A percentile compares a stretch with the other conserved stretches of the same genome.
phyloP scores from a whole-genome alignment of 2,113 vertebrate genomes.

The Clarias magur region DNA sequence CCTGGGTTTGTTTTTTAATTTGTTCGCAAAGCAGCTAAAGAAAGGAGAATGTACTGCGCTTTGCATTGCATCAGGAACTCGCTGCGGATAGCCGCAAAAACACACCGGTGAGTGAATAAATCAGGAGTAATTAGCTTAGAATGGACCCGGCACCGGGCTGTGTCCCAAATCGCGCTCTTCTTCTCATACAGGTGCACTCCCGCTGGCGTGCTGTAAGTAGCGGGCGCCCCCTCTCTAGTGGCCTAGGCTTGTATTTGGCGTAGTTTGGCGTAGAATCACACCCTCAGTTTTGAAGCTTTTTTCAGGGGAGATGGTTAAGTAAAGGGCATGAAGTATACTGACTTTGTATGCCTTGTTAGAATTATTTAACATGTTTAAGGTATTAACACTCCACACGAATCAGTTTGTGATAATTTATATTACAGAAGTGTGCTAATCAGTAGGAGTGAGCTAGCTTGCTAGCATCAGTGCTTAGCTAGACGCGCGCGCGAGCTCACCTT shows the following conservation, averaged over 20 bases:
- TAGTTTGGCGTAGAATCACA: neutral
- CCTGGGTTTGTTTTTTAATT: neutral
- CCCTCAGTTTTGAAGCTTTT: neutral
- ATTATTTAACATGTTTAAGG: no score
- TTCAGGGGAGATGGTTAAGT: neutral
- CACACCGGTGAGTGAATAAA: constrained; percentile 64
- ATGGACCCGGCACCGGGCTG: neutral
- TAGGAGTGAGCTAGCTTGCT: neutral
- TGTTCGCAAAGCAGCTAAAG: neutral
- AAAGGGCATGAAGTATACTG: neutral
- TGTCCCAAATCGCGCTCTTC: neutral
- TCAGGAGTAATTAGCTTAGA: no score
- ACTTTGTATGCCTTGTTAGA: no score
- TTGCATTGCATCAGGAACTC: constrained; percentile 69
- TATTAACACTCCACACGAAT: neutral
- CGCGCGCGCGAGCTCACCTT: neutral
- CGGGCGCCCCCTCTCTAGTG: neutral
- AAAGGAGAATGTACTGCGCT: constrained; percentile 66
- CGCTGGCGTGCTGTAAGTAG: no score
- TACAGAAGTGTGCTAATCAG: neutral
- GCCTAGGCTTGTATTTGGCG: fast-evolving
- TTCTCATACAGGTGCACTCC: neutral
- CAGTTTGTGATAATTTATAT: neutral
- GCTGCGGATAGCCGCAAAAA: constrained; percentile 60
- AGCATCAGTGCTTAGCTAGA: neutral